Percentiles rank a stretch among this genome's conserved stretches.
Conservation (phyloP, 1,140 invertebrate species). For the Papilio helenus region DNA sequence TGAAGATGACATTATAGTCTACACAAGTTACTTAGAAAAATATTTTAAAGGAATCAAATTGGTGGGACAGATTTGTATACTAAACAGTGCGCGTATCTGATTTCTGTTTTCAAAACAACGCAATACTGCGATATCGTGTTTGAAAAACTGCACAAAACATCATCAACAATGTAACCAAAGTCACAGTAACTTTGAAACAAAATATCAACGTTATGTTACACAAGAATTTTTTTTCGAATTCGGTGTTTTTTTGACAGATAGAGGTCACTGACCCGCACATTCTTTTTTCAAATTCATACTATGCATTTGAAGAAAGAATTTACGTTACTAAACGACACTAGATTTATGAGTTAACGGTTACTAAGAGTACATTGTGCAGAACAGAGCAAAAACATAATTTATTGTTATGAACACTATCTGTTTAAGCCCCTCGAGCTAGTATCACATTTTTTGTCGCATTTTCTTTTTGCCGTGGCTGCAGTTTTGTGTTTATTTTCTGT, state of each 20-base stretch:
- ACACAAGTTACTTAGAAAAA: neutral
- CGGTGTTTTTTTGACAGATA: no score
- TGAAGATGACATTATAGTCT: no score
- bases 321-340: neutral
- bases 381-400: slow-evolving; percentile 27
- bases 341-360: neutral
- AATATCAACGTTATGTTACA: neutral
- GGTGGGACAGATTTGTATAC: neutral
- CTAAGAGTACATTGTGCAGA: slow-evolving; percentile 12
- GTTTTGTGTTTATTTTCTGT: slow-evolving; percentile 1
- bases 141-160: neutral
- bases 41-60: neutral
- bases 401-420: slow-evolving; percentile 15
- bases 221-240: neutral
- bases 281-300: neutral
- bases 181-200: neutral
- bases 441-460: slow-evolving; percentile 16
- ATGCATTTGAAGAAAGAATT: neutral
- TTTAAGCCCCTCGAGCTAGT: slow-evolving; percentile 17
- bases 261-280: neutral
- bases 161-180: neutral
- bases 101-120: slow-evolving; percentile 8
- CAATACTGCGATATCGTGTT: neutral
- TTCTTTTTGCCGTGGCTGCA: slow-evolving; percentile 9
- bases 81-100: neutral